Conservation (phyloP, 2,888 invertebrate species). For the Yponomeuta evonymella region DNA sequence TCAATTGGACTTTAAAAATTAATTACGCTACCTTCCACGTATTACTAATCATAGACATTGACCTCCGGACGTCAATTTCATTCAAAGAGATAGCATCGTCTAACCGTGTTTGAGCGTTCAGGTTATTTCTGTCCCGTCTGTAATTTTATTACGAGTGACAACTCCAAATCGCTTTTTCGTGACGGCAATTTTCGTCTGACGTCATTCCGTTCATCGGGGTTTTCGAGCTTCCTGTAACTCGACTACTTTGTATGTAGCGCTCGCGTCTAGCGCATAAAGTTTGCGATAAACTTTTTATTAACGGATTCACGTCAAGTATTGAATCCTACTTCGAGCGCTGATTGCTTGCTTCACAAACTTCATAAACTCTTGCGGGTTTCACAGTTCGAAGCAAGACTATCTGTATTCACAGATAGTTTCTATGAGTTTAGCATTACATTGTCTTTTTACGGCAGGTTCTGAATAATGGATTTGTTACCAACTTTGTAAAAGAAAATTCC, state of each 20-base stretch:
- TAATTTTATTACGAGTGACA: conserved; percentile 13
- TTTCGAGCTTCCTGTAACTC: conserved; percentile 17
- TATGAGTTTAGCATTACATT: too few species aligned
- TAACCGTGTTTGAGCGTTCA: conserved; percentile 29
- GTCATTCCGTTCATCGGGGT: conserved; percentile 18
- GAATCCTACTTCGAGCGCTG: neutral
- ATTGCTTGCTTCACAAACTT: neutral
- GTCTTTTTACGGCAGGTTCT: too few species aligned
- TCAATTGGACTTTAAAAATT: neutral
- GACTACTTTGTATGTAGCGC: conserved; percentile 26
- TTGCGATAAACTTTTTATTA: neutral
- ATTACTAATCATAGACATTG: neutral
- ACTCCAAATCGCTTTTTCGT: conserved; percentile 17
- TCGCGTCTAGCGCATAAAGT: conserved; percentile 19
- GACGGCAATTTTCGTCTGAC: conserved; percentile 20
- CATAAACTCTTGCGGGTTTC: neutral
- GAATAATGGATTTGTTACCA: too few species aligned
- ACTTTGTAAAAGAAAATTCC: conserved; percentile 21
- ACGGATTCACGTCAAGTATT: neutral
- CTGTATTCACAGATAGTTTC: neutral
- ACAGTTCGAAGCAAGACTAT: neutral
- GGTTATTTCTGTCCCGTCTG: conserved; percentile 1
- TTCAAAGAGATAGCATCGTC: conserved; percentile 33
- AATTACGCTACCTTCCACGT: neutral
- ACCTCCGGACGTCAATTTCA: conserved; percentile 21